Evolutionary conservation across 2,113 vertebrate genomes (phyloP).

Genomic region (Grallaria varia): DNA sequence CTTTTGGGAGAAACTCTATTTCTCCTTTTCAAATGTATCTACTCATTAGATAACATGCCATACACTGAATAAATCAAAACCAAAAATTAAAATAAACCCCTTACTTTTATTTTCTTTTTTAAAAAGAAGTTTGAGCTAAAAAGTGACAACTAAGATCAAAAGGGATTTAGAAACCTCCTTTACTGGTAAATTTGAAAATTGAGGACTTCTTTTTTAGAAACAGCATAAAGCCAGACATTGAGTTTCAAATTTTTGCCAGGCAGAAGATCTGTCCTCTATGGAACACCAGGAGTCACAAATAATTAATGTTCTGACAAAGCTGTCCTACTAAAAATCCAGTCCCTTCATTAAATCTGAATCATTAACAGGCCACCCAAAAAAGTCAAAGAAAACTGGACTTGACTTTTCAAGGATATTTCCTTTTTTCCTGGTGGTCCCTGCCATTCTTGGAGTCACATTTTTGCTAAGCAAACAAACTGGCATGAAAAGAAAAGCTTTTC

Average conservation of each 20-base stretch:
- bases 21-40: not conserved
- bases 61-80: not conserved
- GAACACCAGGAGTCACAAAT: not conserved
- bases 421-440: slow-evolving; percentile 60
- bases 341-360: not conserved
- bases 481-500: slow-evolving; percentile 54
- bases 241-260: not conserved
- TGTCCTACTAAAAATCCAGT: not conserved
- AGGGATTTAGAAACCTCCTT: not conserved
- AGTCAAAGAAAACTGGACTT: not conserved
- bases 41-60: not conserved
- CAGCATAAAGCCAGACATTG: not conserved
- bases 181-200: not conserved
- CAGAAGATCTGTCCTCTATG: not conserved
- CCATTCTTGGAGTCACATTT: slow-evolving; percentile 24
- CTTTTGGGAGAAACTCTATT: not conserved
- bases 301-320: slow-evolving; percentile 18
- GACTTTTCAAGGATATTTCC: slow-evolving; percentile 36
- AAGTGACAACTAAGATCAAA: not conserved
- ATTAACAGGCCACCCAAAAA: slow-evolving; percentile 32
- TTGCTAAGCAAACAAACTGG: slow-evolving; percentile 63
- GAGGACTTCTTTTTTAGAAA: not conserved
- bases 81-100: not conserved
- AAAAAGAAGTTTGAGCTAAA: not conserved
- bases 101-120: not conserved